These are phyloP conservation scores for Leptodactylus fuscus DNA, from an alignment of 2,113 vertebrate genomes.

Conservation along the genomic window DNA sequence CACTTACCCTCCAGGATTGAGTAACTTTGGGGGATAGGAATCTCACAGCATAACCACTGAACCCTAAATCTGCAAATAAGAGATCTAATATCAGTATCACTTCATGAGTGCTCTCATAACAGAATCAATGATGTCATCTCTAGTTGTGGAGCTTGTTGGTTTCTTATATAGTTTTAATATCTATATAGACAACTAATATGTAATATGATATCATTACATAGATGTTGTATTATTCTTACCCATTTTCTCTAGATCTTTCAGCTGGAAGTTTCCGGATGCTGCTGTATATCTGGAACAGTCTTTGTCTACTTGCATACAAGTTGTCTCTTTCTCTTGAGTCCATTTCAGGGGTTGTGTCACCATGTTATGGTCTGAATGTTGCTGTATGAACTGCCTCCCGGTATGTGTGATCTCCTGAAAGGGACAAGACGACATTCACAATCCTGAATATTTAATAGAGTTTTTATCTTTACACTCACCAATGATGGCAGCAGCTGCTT, in stretches of 20 bases:
- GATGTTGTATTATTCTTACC: conserved; percentile 45
- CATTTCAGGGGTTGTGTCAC: conserved; percentile 57
- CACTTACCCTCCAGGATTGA: conserved; percentile 69
- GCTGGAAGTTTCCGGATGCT: conserved; percentile 57
- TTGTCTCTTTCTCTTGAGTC: conserved; percentile 62
- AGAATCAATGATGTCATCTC: too few relatives aligned
- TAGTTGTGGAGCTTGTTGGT: too few relatives aligned
- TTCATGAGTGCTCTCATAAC: too few relatives aligned
- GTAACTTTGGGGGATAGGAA: conserved; percentile 66
- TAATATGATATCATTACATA: too few relatives aligned
- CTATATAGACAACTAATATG: too few relatives aligned
- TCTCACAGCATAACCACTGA: conserved; percentile 66
- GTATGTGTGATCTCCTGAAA: conserved; percentile 62
- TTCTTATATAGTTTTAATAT: too few relatives aligned
- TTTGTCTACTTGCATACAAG: conserved; percentile 61
- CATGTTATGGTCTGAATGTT: conserved; percentile 59
- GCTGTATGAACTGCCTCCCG: conserved; percentile 54
- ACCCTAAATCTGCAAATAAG: conserved; percentile 59
- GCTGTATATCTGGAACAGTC: conserved; percentile 68
- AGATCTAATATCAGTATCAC: background rate
- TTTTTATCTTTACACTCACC: conserved; percentile 62
- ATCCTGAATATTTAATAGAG: too few relatives aligned
- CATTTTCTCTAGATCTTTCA: conserved; percentile 55
- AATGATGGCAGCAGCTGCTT: conserved; percentile 60
- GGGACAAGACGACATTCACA: background rate